These are phyloP conservation scores for Mystacornis crossleyi DNA, from an alignment of 2,113 vertebrate genomes.

Conservation along the genomic window DNA sequence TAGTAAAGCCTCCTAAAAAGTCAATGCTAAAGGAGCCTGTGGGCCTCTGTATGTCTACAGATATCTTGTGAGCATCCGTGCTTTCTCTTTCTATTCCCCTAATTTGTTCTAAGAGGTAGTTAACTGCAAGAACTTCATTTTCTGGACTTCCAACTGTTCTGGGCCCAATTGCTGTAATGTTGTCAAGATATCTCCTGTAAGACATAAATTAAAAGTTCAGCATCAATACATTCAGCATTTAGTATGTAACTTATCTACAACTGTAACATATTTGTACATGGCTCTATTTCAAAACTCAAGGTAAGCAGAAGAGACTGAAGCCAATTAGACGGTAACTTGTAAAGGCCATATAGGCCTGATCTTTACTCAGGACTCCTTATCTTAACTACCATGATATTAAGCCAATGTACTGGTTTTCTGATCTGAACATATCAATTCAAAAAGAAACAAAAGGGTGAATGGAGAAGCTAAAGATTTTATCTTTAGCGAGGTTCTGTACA, in stretches of 20 bases:
- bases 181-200: conserved; percentile 87
- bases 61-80: conserved; percentile 78
- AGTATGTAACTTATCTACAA: not conserved
- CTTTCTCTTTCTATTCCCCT: conserved; percentile 80
- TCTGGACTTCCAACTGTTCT: conserved; percentile 90
- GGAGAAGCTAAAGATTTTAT: not conserved
- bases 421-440: fast-evolving
- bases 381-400: fast-evolving
- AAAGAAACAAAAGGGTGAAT: fast-evolving
- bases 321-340: fast-evolving
- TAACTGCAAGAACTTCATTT: conserved; percentile 91
- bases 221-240: not conserved
- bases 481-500: not conserved
- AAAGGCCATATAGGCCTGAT: fast-evolving
- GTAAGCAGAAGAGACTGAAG: not conserved
- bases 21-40: conserved; percentile 96
- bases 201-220: conserved; percentile 22
- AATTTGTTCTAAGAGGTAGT: conserved; percentile 89
- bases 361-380: not conserved
- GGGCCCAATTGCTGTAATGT: conserved; percentile 90
- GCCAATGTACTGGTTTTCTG: not conserved
- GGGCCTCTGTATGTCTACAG: conserved; percentile 87
- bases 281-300: not conserved
- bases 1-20: conserved; percentile 96
- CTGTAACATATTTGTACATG: not conserved